Evolutionary conservation across 2,888 invertebrate species (phyloP), one percentile per base, ranked within the genome.

Genomic region (Cryptus armator): DNA sequence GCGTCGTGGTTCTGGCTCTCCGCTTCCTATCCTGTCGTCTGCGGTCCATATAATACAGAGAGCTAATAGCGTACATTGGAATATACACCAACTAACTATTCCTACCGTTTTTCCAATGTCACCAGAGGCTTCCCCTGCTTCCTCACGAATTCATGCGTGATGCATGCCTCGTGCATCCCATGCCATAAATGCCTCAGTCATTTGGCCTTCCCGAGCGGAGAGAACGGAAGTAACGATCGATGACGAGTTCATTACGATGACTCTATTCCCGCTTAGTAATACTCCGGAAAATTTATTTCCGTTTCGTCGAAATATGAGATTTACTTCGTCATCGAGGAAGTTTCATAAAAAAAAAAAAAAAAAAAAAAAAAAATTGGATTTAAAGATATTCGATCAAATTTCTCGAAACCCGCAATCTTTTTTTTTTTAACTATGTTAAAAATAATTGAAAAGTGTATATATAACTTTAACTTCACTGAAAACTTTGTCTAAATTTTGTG

Each of bases 21-120:
- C 76, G 68, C 67, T 86, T 86, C 77, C 82, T 86, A 87, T 77
- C 72, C 74, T 82, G 70, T 66, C 51, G 75, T 66, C 74, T 76
- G 53, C 51, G 83, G 72, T 86, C 79, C 66, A 81, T 72, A 74
- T 66, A 62, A 59, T 71, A 48, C 32, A 46, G 14, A 51, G 12
- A n/a, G 19, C n/a, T 48, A 48, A 68, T 48, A 68, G 29, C 46
- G 24, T 3, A 24, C 48, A 48, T 37, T 43, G 16, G 64, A 66
- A 66, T 43, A 66, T 16, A 59, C 59, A 12, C 59, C 32, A 14
- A 37, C 37, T 12, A 16, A 37, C 64, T 37, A 66, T 66, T 66
- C 64, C 37, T 66, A 37, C 64, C 64, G 43, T 59, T 66, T 66
- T 66, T 43, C 64, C 64, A 66, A 66, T 66, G 64, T 43, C 64